These are phyloP conservation scores for Sylvicola cinctus DNA, from an alignment of 2,888 invertebrate species.

Conservation along the genomic window DNA sequence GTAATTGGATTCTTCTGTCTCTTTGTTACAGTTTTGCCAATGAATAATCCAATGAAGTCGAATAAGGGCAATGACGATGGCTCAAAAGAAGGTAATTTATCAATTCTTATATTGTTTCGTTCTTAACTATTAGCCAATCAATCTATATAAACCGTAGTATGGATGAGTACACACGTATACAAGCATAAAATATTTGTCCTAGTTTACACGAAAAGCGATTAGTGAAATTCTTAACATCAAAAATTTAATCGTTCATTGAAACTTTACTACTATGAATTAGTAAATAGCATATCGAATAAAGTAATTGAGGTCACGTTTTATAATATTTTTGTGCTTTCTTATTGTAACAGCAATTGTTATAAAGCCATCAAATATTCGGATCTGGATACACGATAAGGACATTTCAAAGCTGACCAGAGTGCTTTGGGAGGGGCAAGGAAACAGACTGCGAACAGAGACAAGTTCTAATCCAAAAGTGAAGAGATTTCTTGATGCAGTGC, in stretches of 20 bases:
- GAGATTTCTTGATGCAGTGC: slow-evolving; percentile 80
- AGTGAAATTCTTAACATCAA: neutral
- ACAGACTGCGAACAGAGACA: slow-evolving; percentile 59
- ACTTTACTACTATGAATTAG: no score
- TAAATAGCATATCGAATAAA: neutral
- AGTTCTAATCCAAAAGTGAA: slow-evolving; percentile 66
- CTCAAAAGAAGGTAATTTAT: neutral
- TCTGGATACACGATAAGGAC: slow-evolving; percentile 90
- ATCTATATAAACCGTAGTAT: no score
- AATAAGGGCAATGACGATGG: neutral
- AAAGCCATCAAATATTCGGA: slow-evolving; percentile 73
- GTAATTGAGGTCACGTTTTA: neutral
- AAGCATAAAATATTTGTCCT: neutral
- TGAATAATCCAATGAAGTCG: slow-evolving; percentile 1
- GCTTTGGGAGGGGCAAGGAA: slow-evolving; percentile 78
- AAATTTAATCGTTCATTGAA: no score
- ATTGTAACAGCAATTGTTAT: slow-evolving; percentile 45
- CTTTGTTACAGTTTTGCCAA: neutral
- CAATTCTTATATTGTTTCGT: neutral
- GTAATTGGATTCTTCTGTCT: no score
- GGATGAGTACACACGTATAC: no score
- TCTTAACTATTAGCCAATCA: no score
- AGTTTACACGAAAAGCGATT: neutral
- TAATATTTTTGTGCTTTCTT: slow-evolving; percentile 3
- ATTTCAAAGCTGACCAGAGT: slow-evolving; percentile 69